Evolutionary conservation across 2,113 vertebrate genomes (phyloP), one percentile per base, ranked within the genome.

Genomic region (Scalopus aquaticus): DNA sequence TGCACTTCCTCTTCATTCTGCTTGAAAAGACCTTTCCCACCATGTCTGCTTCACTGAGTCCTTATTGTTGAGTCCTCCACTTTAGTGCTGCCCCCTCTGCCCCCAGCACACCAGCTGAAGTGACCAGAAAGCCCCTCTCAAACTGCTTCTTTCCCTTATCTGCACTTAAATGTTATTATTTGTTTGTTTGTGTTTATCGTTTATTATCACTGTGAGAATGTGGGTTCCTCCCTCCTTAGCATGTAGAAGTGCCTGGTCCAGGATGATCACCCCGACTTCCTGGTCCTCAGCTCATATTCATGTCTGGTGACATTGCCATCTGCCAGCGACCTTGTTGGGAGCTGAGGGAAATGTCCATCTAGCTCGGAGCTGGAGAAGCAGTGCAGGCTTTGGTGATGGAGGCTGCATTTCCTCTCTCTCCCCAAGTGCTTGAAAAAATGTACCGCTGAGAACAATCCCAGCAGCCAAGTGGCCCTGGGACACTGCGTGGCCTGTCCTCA

Each of bases 381-480:
- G 76, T 28, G 49, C 28, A 32, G 54, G 32, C 26, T 35, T 24
- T n/a, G 32, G n/a, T 46, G 49, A 35, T 78, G 74, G 2, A 39
- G 54, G 37, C 24, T 78, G 46, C 51, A 90, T 87, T 96, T 96
- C 2, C 77, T 88, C 95, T 86, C 54, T 69, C 44, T 90, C 72
- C 51, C 70, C 62, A 91, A 9, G 91, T 12, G 32, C 13, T 42
- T 65, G 56, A 72, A 97, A 93, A 94, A 96, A 84, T 56, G 24
- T 37, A 92, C 88, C 9, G 17, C 69, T 1, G 15, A 95, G 91
- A 80, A 76, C 89, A 97, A 67, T 60, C 72, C 93, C 95, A 64
- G 39, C 67, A 74, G 26, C 51, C 94, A 97, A 92, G 35, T 35
- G 44, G 54, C 96, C 51, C 92, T 65, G 96, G 96, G 96, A 73